phyloP scores from a whole-genome alignment of 2,113 vertebrate genomes.

The Vulpes vulpes region DNA sequence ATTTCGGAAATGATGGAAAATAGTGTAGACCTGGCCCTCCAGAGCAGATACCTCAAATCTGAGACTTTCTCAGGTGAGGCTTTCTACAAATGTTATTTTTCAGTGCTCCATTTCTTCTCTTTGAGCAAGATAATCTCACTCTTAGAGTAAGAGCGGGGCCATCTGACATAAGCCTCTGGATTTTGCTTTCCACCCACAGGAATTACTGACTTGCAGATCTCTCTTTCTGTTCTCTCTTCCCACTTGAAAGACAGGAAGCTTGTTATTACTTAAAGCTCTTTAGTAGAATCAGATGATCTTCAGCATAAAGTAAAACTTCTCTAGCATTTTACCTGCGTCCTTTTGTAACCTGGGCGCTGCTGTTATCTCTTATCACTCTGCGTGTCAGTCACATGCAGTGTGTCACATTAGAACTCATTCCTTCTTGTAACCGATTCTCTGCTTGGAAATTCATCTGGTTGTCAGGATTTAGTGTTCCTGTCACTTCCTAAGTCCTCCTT shows the following conservation, averaged over 20 bases:
- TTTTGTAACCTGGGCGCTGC: background rate
- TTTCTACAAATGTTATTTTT: background rate
- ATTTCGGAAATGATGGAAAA: slow-evolving; percentile 13
- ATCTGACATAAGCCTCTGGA: background rate
- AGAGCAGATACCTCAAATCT: background rate
- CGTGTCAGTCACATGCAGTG: background rate
- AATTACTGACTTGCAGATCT: background rate
- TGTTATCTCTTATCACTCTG: background rate
- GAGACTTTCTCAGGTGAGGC: background rate
- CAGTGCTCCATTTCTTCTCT: background rate
- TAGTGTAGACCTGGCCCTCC: background rate
- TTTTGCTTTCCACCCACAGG: background rate
- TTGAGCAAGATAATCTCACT: background rate
- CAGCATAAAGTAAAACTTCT: slow-evolving; percentile 1
- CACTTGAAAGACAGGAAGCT: background rate
- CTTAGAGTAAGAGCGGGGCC: background rate
- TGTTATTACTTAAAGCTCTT: slow-evolving; percentile 28
- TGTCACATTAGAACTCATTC: background rate
- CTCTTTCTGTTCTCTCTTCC: background rate
- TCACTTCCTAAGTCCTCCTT: slow-evolving; percentile 3
- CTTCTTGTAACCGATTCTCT: background rate
- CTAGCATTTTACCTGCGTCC: background rate
- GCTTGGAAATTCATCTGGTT: background rate
- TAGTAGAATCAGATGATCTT: slow-evolving; percentile 25
- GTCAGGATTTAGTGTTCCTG: background rate